Percentiles rank a stretch among this genome's conserved stretches.
phyloP scores from a whole-genome alignment of 2,113 vertebrate species.

The Pelobates fuscus region DNA sequence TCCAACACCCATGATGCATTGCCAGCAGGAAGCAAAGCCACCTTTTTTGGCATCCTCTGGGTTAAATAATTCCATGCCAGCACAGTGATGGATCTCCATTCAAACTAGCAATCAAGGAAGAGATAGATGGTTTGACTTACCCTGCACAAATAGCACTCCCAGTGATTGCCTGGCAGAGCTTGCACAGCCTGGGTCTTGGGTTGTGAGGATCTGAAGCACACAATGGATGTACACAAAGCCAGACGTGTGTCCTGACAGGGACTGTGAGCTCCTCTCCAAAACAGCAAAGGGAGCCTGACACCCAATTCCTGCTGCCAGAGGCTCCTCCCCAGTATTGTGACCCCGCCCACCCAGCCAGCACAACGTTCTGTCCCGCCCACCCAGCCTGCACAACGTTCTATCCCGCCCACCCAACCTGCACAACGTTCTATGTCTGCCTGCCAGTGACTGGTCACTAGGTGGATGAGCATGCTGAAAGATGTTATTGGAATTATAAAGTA shows the following conservation, averaged over 20 bases:
- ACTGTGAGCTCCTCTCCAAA: background rate
- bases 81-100: no score
- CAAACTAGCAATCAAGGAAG: background rate
- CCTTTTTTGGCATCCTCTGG: no score
- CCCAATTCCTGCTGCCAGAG: slow-evolving; percentile 3
- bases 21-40: no score
- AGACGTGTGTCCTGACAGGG: background rate
- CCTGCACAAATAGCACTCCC: slow-evolving; percentile 22
- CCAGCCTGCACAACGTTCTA: background rate
- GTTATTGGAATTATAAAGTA: no score
- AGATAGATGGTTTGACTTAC: slow-evolving; percentile 11
- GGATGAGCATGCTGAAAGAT: no score
- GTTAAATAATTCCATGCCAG: no score
- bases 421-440: background rate
- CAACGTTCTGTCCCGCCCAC: background rate
- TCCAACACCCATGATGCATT: no score
- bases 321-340: background rate
- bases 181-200: background rate
- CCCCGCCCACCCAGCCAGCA: background rate
- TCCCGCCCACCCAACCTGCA: background rate
- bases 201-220: background rate
- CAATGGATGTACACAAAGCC: slow-evolving; percentile 4
- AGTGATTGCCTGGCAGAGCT: background rate
- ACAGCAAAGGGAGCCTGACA: background rate
- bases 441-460: background rate